Base-by-base conservation (phyloP, 1,140 invertebrate species). In the Drosophila sturtevanti region DNA sequence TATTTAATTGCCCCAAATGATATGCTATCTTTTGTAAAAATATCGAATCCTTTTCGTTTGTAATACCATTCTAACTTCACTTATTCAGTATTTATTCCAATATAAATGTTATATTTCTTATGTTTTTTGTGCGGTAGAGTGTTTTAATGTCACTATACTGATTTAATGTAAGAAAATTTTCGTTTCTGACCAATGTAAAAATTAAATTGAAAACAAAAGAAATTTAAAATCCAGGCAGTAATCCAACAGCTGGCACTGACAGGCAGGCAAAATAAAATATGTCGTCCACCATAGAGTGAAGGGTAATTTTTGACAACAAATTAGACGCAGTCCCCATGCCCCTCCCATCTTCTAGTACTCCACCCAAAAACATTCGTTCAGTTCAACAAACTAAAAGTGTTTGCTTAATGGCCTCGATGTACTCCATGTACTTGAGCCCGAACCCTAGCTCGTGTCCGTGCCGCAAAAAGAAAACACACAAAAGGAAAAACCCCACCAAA, bases 311-410 rank as follows among this genome's bases (percentile, higher is more conserved):
- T 74, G 78, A 78, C 81, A 86, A 70, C 84, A 64, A 87, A 82
- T 82, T 89, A 79, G 80, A 76, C 22, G 76, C 66, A 75, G 76
- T 18, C 68, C 24, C 14, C 48, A 12, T 21, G n/a, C 38, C 14
- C 14, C 14, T 5, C 41, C 14, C n/a, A n/a, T n/a, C n/a, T n/a
- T n/a, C 16, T 18, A n/a, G 16, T 11, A 18, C 41, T 16, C 18
- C 54, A 38, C 65, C 66, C 27, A 31, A 44, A 70, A 61, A 60
- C 72, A 79, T 76, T 81, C 79, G 79, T 31, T 31, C 79, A 86
- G 82, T 86, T 86, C 82, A 86, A 86, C 79, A 89, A 86, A 86
- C 82, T 79, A 79, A 89, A 86, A 86, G 84, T 86, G 82, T 79
- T 86, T 86, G 84, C 80, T 87, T 87, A 89, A 87, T 86, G 84